Conservation (phyloP, 2,888 invertebrate genomes). For the Drosophila planitibia region DNA sequence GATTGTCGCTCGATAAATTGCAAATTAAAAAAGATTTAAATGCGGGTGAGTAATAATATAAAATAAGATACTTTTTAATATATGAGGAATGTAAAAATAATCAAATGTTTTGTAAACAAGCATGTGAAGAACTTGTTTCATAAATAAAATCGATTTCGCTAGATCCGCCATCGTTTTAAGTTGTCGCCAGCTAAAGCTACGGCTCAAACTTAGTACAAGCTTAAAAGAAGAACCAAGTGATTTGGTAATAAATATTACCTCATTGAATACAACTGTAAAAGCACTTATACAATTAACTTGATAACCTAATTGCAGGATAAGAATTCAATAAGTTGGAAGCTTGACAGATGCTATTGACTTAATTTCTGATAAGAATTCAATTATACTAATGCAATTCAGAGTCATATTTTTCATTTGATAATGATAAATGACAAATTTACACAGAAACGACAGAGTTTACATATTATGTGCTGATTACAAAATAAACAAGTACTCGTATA, state of each 20-base stretch:
- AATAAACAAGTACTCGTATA: background rate
- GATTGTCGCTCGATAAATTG: background rate
- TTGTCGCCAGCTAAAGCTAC: background rate
- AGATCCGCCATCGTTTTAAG: background rate
- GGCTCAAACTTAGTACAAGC: background rate
- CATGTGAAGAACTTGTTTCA: background rate
- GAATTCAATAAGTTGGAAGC: constrained; percentile 39
- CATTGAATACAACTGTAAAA: background rate
- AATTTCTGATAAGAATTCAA: constrained; percentile 34
- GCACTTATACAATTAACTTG: constrained; percentile 15
- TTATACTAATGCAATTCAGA: constrained; percentile 15
- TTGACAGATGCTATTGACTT: background rate
- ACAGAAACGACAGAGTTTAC: background rate
- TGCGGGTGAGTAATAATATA: background rate
- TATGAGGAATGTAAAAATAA: too few relatives aligned
- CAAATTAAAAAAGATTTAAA: background rate
- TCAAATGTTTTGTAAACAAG: background rate
- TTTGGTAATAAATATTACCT: background rate
- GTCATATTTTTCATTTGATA: background rate
- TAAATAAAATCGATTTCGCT: background rate
- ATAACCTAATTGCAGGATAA: constrained; percentile 27
- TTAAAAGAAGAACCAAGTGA: background rate
- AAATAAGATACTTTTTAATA: too few relatives aligned
- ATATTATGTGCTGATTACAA: constrained; percentile 2
- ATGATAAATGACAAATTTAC: background rate